These are phyloP conservation scores for Apis mellifera DNA, from an alignment of 1,140 invertebrate genomes.

Conservation along the genomic window Amel_HAv3.1 CM009931.2:11925501-11926000, in stretches of 20 bases:
- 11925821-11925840: not conserved
- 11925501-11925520: no score
- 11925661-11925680: not conserved
- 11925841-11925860: not conserved
- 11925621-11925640: no score
- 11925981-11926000: constrained; percentile 38
- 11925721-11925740: not conserved
- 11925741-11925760: not conserved
- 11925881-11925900: constrained; percentile 58
- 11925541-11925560: no score
- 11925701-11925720: not conserved
- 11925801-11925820: not conserved
- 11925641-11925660: no score
- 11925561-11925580: no score
- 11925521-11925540: no score
- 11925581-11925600: no score
- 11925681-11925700: not conserved
- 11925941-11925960: constrained; percentile 37
- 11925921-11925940: constrained; percentile 45
- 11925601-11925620: no score
- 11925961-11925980: constrained; percentile 57
- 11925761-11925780: constrained; percentile 12
- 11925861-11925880: constrained; percentile 49
- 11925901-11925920: constrained; percentile 51
- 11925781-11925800: not conserved